These are phyloP conservation scores for Catostomus latipinnis DNA, from an alignment of 2,797 vertebrate genomes.

Conservation along the genomic window DNA sequence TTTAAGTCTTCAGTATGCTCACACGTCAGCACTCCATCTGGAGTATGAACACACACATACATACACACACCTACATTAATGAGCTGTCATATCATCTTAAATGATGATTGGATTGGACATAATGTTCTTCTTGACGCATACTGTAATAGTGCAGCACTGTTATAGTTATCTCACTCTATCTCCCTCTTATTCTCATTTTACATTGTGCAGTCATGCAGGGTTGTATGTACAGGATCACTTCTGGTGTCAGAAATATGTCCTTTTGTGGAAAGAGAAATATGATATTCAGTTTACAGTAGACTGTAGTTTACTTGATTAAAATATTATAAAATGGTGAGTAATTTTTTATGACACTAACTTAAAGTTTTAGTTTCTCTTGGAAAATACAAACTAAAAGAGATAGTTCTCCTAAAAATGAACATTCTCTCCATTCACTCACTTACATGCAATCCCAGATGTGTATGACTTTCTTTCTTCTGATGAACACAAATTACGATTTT, in stretches of 20 bases:
- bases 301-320: conserved; percentile 1
- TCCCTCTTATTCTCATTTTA: conserved; percentile 8
- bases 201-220: background rate
- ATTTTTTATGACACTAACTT: background rate
- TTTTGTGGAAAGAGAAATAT: background rate
- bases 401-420: background rate
- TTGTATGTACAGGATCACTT: conserved; percentile 24
- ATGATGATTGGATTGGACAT: conserved; percentile 30
- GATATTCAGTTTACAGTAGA: background rate
- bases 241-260: background rate
- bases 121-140: conserved; percentile 56
- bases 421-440: no score
- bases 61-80: conserved; percentile 25
- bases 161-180: conserved; percentile 12
- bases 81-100: conserved; percentile 30
- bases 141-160: conserved; percentile 17
- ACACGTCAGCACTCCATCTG: conserved; percentile 21
- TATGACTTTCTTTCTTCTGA: background rate
- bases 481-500: no score
- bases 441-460: background rate
- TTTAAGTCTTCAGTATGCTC: conserved; percentile 20
- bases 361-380: background rate
- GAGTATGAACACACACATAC: background rate
- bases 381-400: background rate
- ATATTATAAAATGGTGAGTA: background rate